Conservation (phyloP, 64 coral and sea anemone species). For the Montipora efflorescens region DNA sequence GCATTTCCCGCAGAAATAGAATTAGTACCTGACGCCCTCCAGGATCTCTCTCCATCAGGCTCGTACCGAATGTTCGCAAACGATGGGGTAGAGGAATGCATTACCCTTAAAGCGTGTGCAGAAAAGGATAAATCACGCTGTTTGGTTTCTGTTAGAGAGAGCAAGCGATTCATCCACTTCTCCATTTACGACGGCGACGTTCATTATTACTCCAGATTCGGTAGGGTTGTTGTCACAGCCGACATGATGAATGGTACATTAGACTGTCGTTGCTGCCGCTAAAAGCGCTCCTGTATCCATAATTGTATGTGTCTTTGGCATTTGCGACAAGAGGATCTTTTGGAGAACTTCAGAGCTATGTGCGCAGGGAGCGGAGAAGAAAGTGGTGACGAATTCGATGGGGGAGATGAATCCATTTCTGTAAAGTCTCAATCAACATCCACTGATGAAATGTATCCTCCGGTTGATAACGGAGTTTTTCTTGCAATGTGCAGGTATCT, state of each 20-base stretch:
- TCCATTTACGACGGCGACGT: conserved; percentile 71
- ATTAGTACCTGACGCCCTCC: conserved; percentile 6
- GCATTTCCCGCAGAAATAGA: conserved; percentile 1
- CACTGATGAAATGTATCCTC: conserved; percentile 20
- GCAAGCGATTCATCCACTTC: conserved; percentile 49
- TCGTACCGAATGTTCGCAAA: not conserved
- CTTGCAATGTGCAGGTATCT: conserved; percentile 58
- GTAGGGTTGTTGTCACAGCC: conserved; percentile 51
- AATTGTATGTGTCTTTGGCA: conserved; percentile 69
- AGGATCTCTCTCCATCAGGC: conserved; percentile 16
- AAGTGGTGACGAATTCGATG: not conserved
- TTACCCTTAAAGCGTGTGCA: not conserved
- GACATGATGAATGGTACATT: conserved; percentile 56
- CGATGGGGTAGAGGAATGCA: conserved; percentile 6
- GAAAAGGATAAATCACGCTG: conserved; percentile 21
- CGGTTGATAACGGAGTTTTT: not conserved
- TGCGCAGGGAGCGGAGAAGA: not conserved
- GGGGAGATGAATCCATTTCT: conserved; percentile 4
- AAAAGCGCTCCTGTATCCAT: conserved; percentile 58
- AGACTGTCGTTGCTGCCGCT: conserved; percentile 58
- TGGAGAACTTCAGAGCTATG: conserved; percentile 7
- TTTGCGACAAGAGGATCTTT: conserved; percentile 23
- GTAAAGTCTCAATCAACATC: not conserved
- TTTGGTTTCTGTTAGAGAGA: conserved; percentile 27
- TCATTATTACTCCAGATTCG: conserved; percentile 61